These are phyloP conservation scores for Leptarthrus brevirostris DNA, from an alignment of 2,888 invertebrate genomes.

Conservation along the genomic window DNA sequence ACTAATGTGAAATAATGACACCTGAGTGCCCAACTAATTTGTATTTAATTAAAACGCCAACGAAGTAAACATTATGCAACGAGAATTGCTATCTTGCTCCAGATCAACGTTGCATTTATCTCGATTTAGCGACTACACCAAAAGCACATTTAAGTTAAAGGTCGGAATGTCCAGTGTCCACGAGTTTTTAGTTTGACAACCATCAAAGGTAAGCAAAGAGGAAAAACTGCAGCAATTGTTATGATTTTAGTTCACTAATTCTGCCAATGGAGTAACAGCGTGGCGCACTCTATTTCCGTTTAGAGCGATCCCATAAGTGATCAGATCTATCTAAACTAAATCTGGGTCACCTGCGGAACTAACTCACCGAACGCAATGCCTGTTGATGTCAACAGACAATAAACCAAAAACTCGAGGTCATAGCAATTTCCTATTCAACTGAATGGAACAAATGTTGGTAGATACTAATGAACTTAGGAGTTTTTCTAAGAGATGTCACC, in stretches of 20 bases:
- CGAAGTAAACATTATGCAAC: conserved; percentile 1
- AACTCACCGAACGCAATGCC: background rate
- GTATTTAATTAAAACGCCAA: background rate
- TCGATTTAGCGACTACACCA: background rate
- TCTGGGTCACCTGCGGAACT: conserved; percentile 25
- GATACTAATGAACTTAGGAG: background rate
- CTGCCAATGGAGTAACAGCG: background rate
- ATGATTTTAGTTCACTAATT: conserved; percentile 13
- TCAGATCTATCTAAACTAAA: background rate
- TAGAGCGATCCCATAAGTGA: background rate
- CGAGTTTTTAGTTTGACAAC: background rate
- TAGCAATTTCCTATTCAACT: conserved; percentile 40
- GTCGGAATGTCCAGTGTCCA: background rate
- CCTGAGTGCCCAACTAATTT: background rate
- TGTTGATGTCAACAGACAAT: conserved; percentile 27
- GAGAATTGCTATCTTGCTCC: conserved; percentile 5
- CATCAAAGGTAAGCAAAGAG: background rate
- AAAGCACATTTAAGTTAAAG: background rate
- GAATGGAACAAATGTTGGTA: conserved; percentile 17
- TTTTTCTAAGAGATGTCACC: background rate
- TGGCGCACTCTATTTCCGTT: conserved; percentile 29
- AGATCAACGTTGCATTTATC: conserved; percentile 4
- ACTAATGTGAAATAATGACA: background rate
- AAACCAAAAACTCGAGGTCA: conserved; percentile 29
- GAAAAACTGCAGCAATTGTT: conserved; percentile 20